Conservation (phyloP, 2,113 vertebrate species). For the Stigmatopora argus region DNA sequence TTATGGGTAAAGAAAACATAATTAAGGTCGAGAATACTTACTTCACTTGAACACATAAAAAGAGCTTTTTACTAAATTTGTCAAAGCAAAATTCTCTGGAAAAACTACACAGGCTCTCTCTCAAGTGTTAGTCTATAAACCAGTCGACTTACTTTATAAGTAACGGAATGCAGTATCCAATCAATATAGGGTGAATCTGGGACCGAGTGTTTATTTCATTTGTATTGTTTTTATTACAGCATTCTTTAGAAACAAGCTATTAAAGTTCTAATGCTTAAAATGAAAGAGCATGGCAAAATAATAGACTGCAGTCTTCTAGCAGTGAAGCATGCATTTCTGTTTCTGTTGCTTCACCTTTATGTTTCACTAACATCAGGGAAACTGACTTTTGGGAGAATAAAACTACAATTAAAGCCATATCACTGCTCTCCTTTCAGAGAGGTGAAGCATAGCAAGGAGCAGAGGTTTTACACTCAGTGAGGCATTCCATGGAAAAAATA, state of each 20-base stretch:
- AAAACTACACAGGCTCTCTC: too few species aligned
- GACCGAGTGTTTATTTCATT: too few species aligned
- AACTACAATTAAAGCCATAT: neutral
- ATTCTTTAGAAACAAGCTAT: too few species aligned
- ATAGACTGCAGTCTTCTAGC: neutral
- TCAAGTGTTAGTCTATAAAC: too few species aligned
- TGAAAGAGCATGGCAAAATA: neutral
- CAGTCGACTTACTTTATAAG: too few species aligned
- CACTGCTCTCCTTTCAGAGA: neutral
- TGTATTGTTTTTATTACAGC: too few species aligned
- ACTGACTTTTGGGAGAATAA: neutral
- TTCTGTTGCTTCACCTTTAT: neutral
- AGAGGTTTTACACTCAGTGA: neutral
- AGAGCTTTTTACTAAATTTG: neutral
- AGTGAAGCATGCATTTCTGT: neutral
- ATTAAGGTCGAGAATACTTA: neutral
- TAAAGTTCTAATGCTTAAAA: too few species aligned
- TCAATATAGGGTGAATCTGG: too few species aligned
- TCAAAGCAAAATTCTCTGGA: neutral
- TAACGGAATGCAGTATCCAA: too few species aligned
- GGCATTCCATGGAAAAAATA: neutral
- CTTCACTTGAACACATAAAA: neutral
- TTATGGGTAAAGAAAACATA: conserved; percentile 8
- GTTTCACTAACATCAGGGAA: neutral
- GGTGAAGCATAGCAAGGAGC: conserved; percentile 1